These are phyloP conservation scores for Acromyrmex charruanus DNA, from an alignment of 1,140 invertebrate species.

Conservation along the genomic window DNA sequence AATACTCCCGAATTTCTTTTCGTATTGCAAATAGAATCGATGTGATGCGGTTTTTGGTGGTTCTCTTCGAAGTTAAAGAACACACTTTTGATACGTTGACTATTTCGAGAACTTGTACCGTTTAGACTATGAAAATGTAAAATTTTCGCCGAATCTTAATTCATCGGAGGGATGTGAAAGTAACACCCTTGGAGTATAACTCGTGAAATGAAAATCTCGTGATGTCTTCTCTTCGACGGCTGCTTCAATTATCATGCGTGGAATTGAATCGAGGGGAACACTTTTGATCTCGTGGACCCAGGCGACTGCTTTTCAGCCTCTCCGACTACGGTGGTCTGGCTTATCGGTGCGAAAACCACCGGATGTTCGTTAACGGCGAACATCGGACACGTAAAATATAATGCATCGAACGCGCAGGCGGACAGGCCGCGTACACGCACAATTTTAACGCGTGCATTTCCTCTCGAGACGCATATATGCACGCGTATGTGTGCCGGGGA, in stretches of 20 bases:
- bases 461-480: constrained; percentile 15
- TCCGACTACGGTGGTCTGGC: not conserved
- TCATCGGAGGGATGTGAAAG: not conserved
- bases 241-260: constrained; percentile 7
- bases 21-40: not conserved
- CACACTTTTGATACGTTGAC: constrained; percentile 42
- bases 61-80: constrained; percentile 9
- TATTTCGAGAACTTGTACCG: constrained; percentile 7
- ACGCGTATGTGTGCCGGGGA: not conserved
- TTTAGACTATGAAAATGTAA: constrained; percentile 20
- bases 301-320: not conserved
- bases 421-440: constrained; percentile 34
- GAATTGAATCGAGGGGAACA: not conserved
- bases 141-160: constrained; percentile 6
- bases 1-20: not conserved
- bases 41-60: constrained; percentile 17
- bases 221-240: constrained; percentile 1
- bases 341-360: not conserved
- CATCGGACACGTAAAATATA: not conserved
- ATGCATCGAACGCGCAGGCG: constrained; percentile 32
- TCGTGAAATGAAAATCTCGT: constrained; percentile 13
- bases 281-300: constrained; percentile 61
- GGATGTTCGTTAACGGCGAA: not conserved
- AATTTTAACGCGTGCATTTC: constrained; percentile 13
- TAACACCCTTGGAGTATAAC: not conserved